Base-by-base conservation (phyloP, 2,888 invertebrate species). In the Portevinia maculata region DNA sequence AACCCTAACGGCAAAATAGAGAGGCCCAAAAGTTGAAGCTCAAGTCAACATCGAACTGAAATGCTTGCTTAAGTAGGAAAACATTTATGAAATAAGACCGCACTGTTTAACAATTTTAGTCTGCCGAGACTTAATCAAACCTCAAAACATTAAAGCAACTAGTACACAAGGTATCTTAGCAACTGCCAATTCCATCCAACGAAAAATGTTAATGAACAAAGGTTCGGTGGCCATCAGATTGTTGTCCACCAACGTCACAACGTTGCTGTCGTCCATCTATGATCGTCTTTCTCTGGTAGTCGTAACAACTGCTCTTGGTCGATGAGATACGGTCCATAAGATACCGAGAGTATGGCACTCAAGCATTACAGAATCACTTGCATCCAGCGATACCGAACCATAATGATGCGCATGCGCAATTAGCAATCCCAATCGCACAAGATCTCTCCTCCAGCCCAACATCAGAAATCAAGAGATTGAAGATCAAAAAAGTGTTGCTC, bases 331-430 rank as follows among this genome's bases (percentile, higher is more conserved):
- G 44, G 57, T 62, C 62, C 73, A 52, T 57, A 48, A 76, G 81
- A 83, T 83, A 73, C 60, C 60, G 37, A 59, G 75, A 53, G 75
- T 70, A 81, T 60, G 60, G 81, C 70, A 76, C 81, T 76, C 53
- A 71, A 48, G 60, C 60, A 62, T 78, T 76, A 37, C 30, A 1
- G 50, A 71, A 48, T 65, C 53, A 62, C 65, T 64, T 76, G 48
- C 62, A 53, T 52, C 48, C 57, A 17, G n/a, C 55, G 30, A n/a
- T n/a, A n/a, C n/a, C n/a, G n/a, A 57, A 28, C 76, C 65, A 78
- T 83, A 83, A 78, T 73, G 83, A 71, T 83, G 83, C 83, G 57
- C 83, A 83, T 78, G 83, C 34, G 55, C 83, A 83, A 83, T 83
- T 83, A 83, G 83, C 78, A 78, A 57, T 50, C 71, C 67, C 76